A percentile compares a stretch with the other conserved stretches of the same genome.
These are phyloP conservation scores for Cottoperca gobio DNA, from an alignment of 2,797 vertebrate genomes.

Conservation along the genomic window DNA sequence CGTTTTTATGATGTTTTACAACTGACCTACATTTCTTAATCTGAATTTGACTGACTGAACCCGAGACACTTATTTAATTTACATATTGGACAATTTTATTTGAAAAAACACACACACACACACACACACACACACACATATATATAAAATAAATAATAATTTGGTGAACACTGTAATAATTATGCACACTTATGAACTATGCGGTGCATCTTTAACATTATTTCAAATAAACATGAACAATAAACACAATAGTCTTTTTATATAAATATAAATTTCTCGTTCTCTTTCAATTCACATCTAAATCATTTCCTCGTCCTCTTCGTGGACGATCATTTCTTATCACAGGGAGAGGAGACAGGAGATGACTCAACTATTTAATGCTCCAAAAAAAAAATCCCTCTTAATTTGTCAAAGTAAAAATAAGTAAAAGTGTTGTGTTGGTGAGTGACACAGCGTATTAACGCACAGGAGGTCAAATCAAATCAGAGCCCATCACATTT, in stretches of 20 bases:
- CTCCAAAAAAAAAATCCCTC: neutral
- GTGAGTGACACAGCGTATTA: conserved; percentile 65
- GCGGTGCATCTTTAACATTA: conserved; percentile 2
- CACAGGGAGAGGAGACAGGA: conserved; percentile 2
- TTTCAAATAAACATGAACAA: neutral
- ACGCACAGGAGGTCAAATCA: conserved; percentile 59
- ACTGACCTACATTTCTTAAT: too few relatives aligned
- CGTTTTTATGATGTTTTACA: neutral
- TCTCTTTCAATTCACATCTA: conserved; percentile 2
- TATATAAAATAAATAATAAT: too few relatives aligned
- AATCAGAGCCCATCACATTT: conserved; percentile 66
- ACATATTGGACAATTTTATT: too few relatives aligned
- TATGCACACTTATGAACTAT: neutral
- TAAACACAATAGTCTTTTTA: neutral
- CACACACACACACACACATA: too few relatives aligned
- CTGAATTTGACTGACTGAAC: too few relatives aligned
- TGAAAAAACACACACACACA: too few relatives aligned
- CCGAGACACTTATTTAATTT: too few relatives aligned
- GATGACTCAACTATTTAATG: conserved; percentile 10
- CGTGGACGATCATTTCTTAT: neutral
- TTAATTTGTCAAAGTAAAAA: conserved; percentile 22
- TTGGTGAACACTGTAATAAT: conserved; percentile 9
- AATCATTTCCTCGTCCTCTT: conserved; percentile 2
- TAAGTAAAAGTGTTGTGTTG: conserved; percentile 30
- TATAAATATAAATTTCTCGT: neutral